Evolutionary conservation across 2,888 invertebrate genomes (phyloP).

Genomic region (Harmothoe impar): DNA sequence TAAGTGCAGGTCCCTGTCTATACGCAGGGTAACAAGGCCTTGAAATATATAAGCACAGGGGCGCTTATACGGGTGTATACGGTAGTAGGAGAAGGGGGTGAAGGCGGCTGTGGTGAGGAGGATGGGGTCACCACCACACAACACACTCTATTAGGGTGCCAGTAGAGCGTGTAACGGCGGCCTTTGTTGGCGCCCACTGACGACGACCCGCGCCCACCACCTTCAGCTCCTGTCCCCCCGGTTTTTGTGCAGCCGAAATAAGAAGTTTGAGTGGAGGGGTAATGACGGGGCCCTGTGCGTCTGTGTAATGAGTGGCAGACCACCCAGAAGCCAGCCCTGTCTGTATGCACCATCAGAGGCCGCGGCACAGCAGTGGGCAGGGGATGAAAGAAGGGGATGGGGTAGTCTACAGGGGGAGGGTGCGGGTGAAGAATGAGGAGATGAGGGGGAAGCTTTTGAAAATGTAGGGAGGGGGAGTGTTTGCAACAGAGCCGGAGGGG

Average conservation of each 20-base stretch:
- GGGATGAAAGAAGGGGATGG: neutral
- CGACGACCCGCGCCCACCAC: slow-evolving; percentile 17
- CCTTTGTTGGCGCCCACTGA: slow-evolving; percentile 13
- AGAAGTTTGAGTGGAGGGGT: slow-evolving; percentile 50
- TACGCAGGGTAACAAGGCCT: too few relatives aligned
- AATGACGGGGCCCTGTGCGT: slow-evolving; percentile 47
- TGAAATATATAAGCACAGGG: too few relatives aligned
- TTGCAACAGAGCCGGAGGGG: neutral
- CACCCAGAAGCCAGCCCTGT: slow-evolving; percentile 27
- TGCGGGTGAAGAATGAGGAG: neutral
- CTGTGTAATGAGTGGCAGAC: slow-evolving; percentile 53
- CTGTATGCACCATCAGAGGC: neutral
- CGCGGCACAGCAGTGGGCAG: neutral
- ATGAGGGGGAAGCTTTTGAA: neutral
- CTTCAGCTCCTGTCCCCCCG: slow-evolving; percentile 6
- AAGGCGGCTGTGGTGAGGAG: neutral
- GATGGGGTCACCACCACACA: slow-evolving; percentile 21
- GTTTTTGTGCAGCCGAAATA: slow-evolving; percentile 45
- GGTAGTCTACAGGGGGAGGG: neutral
- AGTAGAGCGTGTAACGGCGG: slow-evolving; percentile 32
- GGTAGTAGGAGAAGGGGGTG: neutral
- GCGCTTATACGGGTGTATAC: too few relatives aligned
- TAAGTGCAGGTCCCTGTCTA: too few relatives aligned
- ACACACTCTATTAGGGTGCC: slow-evolving; percentile 30
- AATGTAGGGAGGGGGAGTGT: neutral